Base-by-base conservation (phyloP, 2,888 invertebrate genomes). In the Ctenicera cuprea region DNA sequence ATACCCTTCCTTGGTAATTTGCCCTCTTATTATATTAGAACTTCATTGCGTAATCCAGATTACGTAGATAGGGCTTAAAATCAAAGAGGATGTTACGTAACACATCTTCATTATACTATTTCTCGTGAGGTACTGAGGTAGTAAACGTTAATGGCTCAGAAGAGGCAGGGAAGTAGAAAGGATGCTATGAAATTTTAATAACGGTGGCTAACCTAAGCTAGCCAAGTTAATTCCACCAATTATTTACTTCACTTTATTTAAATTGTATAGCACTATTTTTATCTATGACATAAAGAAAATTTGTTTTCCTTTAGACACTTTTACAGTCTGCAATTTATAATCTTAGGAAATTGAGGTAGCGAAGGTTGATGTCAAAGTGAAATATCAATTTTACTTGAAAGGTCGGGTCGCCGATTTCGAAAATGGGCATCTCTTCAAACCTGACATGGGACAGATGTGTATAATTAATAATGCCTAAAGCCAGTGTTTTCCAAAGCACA, bases 31-130 rank as follows among this genome's bases (percentile, higher is more conserved):
- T 59, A 33, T 41, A 41, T 57, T 67, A 43, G 37, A 67, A 67
- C 57, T 67, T 57, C 50, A 57, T 43, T 22, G 43, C 30, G 9
- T 43, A 33, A 67, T 26, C 43, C 16, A 52, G 14, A 67, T 65
- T 65, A 65, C n/a, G 26, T 50, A 30, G 30, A 54, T 54, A 66
- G 66, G 38, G 66, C 54, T 66, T 66, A 66, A 54, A 66, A 57
- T 67, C 45, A 41, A 43, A 43, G 54, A 54, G 48, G 33, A 38
- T 54, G 11, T 3, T 30, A 30, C 11, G 30, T n/a, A 54, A 26
- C 16, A 20, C 22, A 22, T 9, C 22, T 43, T 14, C 7, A n/a
- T 43, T 43, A 43, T 43, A 5, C 3, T 43, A 3, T 5, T 43
- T 43, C 41, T 43, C 41, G 1, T n/a, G 4, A 43, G 16, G 41